Evolutionary conservation across 2,113 vertebrate species (phyloP), one percentile per base, ranked within the genome.

Genomic region (Caretta caretta): DNA sequence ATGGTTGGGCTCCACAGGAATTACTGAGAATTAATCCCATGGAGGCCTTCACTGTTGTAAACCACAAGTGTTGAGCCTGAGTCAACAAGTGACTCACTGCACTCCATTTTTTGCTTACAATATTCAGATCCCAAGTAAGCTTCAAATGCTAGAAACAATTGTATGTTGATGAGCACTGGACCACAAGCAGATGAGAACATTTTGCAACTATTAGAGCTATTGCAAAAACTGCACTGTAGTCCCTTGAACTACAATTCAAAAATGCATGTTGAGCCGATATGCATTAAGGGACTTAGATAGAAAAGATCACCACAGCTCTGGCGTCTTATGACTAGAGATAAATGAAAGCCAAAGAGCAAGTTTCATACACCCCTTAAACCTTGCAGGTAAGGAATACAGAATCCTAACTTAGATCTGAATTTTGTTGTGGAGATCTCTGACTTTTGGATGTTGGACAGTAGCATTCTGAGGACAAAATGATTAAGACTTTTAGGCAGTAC

Each of bases 391-490:
- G 62, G 62, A 35, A 31, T 65, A 35, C 31, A 65, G 59, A 90
- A 50, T 90, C 16, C 84, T 90, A 84, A 78, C 10, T 35, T 90
- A 78, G 10, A 3, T 12, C 25, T 20, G 53, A 46, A 69, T 88
- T 88, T 86, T 90, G 38, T 25, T 84, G 89, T 50, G 35, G 35
- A 7, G 81, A 38, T 85, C 5, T 54, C 80, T 48, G 31, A 57
- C 50, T 94, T 96, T 92, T 90, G 76, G 53, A 48, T 80, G 12
- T 75, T 86, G 54, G 84, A 81, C 50, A 83, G 50, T n/a, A 88
- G 65, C 49, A 57, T 87, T 79, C 24, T 90, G 16, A 59, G 90
- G 59, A 90, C 80, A 93, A 92, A 93, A 83, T 1, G 1, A 82
- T 84, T 0, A 54, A 24, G 57, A 83, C 54, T 76, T 82, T 85